Base-by-base conservation (phyloP, 1,140 invertebrate species). In the Cherax quadricarinatus region DNA sequence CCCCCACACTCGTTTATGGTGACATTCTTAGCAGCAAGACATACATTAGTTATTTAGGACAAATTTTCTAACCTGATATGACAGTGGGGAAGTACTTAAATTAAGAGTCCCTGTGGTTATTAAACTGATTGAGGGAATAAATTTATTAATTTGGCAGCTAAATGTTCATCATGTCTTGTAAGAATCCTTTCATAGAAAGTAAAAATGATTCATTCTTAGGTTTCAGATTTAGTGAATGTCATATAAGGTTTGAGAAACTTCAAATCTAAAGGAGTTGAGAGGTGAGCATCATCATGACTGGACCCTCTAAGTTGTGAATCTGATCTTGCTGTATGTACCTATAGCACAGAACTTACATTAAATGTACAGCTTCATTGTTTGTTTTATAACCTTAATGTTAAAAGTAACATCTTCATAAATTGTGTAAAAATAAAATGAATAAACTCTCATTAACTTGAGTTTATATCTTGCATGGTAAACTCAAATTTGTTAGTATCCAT, bases 291-390 rank as follows among this genome's bases (percentile, higher is more conserved):
- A 66, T 91, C 73, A 82, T 87, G 90, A 75, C 90, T 86, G 90
- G 90, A 91, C 90, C 84, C 84, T 41, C 85, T 86, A 86, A 91
- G 90, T 91, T 91, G 90, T 91, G 90, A 91, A 91, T 91, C 90
- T 91, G 90, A 91, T 79, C 90, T 91, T 91, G 85, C 90, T 91
- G 90, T 80, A 91, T 91, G 90, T 91, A 91, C 90, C 90, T 84
- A 91, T 91, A 91, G 90, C 90, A 91, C 90, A 91, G 90, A 91
- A 84, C 90, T 86, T 91, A 86, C 85, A 91, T 91, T 91, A 91
- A 91, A 91, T 91, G 90, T 91, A 91, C 90, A 91, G 90, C 90
- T 91, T 91, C 90, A 87, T 21, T 73, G 51, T 12, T 30, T 51
- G 5, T 89, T 83, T 18, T 88, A 75, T 57, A 57, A 16, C 51